Evolutionary conservation across 2,113 vertebrate species (phyloP), one percentile per base, ranked within the genome.

Genomic region (Fulica atra): DNA sequence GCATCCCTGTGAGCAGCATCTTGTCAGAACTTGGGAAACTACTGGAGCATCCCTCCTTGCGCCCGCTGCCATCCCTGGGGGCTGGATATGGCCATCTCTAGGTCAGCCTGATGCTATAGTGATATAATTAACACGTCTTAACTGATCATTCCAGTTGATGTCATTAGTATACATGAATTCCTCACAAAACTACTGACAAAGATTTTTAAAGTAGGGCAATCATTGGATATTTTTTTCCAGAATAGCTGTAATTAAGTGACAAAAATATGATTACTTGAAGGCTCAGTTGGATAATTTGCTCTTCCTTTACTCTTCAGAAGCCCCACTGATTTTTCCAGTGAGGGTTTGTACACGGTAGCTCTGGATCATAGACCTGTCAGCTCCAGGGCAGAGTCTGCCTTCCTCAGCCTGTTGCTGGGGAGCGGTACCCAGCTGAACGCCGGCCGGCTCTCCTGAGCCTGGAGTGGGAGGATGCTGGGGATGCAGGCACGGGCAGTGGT

Each of bases 111-210:
- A 4, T 60, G 16, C 31, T 86, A 28, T 4, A 6, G 31, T 9
- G 11, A 79, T 81, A 59, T 40, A 90, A 85, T 54, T 80, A 81
- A 74, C 42, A 63, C 44, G 3, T 8, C 28, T 29, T 66, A 46
- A 54, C 70, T 64, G 73, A 86, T 80, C 57, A n/a, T 57, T 92
- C 70, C 79, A 82, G 63, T 42, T 88, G 72, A 66, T 87, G 29
- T 18, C 56, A 86, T 83, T 78, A 78, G 57, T 83, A 81, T 83
- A 90, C 82, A 89, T 70, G n/a, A 33, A 69, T 76, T 86, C 87
- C 26, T 93, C 11, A 56, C 48, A 71, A 84, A 87, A 80, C 24
- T 64, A 51, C 81, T 50, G 63, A 18, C 66, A 68, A 57, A 91
- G 26, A 11, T 63, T 85, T 83, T 86, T 82, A 68, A 93, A 31